phyloP scores from a whole-genome alignment of 2,113 vertebrate species.

The Polypterus senegalus region DNA sequence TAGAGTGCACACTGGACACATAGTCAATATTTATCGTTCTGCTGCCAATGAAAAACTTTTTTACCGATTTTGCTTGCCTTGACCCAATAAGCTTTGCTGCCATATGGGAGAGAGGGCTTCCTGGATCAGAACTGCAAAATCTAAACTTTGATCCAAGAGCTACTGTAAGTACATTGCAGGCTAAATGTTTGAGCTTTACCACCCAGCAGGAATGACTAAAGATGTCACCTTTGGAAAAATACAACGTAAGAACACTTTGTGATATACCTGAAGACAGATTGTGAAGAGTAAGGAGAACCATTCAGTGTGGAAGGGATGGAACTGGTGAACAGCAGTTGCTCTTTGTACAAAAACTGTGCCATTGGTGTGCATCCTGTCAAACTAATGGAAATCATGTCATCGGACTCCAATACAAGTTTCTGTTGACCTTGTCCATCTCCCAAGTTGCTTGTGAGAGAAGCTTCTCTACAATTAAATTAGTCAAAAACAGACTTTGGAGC shows the following conservation, averaged over 20 bases:
- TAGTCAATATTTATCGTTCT: constrained; percentile 20
- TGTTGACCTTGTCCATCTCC: constrained; percentile 9
- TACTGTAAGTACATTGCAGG: constrained; percentile 8
- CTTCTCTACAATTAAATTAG: constrained; percentile 16
- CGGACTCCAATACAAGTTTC: constrained; percentile 12
- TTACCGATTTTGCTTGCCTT: constrained; percentile 15
- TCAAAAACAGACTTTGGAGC: constrained; percentile 15
- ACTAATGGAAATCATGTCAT: constrained; percentile 11
- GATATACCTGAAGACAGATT: neutral
- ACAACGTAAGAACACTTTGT: neutral
- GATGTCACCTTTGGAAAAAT: constrained; percentile 12
- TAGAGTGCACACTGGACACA: constrained; percentile 13
- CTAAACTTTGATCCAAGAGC: constrained; percentile 16
- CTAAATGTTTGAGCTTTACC: constrained; percentile 9
- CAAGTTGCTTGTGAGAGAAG: constrained; percentile 15
- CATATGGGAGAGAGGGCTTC: constrained; percentile 10
- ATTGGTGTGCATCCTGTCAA: neutral
- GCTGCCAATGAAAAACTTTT: constrained; percentile 12
- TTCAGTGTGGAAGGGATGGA: constrained; percentile 8
- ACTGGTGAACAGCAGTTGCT: neutral
- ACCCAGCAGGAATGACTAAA: constrained; percentile 16
- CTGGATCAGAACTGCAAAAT: constrained; percentile 7
- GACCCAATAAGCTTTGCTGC: constrained; percentile 13
- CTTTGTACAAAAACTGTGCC: neutral
- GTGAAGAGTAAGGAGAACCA: constrained; percentile 3